These are phyloP conservation scores for Amphipyra berbera DNA, from an alignment of 2,888 invertebrate species.

Conservation along the genomic window DNA sequence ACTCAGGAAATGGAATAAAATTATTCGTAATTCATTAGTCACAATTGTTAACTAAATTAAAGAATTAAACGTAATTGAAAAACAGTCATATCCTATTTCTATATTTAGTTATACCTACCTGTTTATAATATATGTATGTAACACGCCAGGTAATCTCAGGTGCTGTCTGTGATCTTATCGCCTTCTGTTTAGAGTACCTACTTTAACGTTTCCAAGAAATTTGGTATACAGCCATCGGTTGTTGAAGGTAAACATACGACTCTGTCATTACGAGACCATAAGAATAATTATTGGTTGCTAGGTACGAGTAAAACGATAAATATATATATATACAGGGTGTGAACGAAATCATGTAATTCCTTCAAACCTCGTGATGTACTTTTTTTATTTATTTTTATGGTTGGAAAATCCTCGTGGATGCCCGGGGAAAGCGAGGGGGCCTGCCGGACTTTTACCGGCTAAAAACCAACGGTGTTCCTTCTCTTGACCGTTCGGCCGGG, in stretches of 20 bases:
- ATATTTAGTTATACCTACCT: conserved; percentile 1
- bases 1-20: background rate
- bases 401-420: too few relatives aligned
- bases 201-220: conserved; percentile 40
- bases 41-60: conserved; percentile 15
- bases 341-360: too few relatives aligned
- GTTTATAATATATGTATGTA: conserved; percentile 10
- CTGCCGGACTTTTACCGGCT: too few relatives aligned
- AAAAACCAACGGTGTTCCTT: too few relatives aligned
- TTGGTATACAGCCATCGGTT: conserved; percentile 9
- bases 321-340: too few relatives aligned
- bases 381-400: too few relatives aligned
- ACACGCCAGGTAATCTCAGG: conserved; percentile 8
- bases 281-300: too few relatives aligned
- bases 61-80: conserved; percentile 18
- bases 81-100: conserved; percentile 43
- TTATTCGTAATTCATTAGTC: too few relatives aligned
- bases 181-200: conserved; percentile 10
- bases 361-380: too few relatives aligned
- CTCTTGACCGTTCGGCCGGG: too few relatives aligned
- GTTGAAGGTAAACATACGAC: conserved; percentile 15
- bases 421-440: too few relatives aligned
- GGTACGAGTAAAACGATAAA: conserved; percentile 11
- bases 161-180: conserved; percentile 31
- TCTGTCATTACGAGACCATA: conserved; percentile 5